Base-by-base conservation (phyloP, 92 coral and sea anemone species). In the Porites evermanni region DNA sequence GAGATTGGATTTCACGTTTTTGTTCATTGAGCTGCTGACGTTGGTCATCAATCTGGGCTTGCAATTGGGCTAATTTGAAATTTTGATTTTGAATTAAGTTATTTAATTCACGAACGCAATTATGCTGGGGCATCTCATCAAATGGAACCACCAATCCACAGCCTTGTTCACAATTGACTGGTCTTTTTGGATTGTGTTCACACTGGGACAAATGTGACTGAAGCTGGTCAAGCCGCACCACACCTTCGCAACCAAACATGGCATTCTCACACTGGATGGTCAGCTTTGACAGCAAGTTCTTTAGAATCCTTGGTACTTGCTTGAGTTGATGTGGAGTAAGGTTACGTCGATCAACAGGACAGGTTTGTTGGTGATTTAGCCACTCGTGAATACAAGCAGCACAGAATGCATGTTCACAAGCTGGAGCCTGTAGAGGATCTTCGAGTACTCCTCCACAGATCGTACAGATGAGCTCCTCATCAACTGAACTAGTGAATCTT, bases 331-430 rank as follows among this genome's bases (percentile, higher is more conserved):
- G 73, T 23, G 98, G 94, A 64, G 95, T 86, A 56, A 96, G 91
- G 74, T 77, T 89, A 23, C 93, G 81, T 50, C 98, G 88, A 85
- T 94, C 97, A 3, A 94, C 91, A 1, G 98, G 98, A 52, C 98
- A 96, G 29, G 84, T 96, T 70, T 94, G 92, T 32, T 92, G 98
- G 67, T 92, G 95, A 54, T 92, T 92, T 61, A 96, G 67, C 98
- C 98, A 96, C 80, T 96, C 98, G 74, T 92, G 97, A 47, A 96
- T 96, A 54, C 98, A 96, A 18, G 92, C 91, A 8, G 98, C 97
- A 91, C 98, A 96, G 74, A 96, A 96, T 50, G 98, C 95, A 90
- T 94, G 98, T 61, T 96, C 98, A 81, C 98, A 96, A 7, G 92
- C 87, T 5, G 95, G 98, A 5, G 94, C 96, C 70, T 96, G 98